A percentile compares a stretch with the other conserved stretches of the same genome.
These are phyloP conservation scores for Silurus aristotelis DNA, from an alignment of 2,797 vertebrate species.

Conservation along the genomic window DNA sequence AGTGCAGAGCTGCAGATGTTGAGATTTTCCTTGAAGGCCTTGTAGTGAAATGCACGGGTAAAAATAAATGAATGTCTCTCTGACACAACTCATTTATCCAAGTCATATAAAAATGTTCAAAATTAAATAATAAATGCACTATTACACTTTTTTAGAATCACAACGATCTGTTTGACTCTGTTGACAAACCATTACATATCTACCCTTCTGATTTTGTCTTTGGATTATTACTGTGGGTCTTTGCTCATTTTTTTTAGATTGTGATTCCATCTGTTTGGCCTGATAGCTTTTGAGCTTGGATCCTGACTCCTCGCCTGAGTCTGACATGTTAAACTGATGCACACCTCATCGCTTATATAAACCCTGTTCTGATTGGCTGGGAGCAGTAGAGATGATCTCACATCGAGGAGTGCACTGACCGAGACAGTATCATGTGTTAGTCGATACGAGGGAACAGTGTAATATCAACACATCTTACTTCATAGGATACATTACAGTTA, in stretches of 20 bases:
- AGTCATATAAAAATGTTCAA: no score
- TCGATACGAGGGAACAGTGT: not conserved
- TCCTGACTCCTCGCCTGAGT: not conserved
- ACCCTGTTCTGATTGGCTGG: not conserved
- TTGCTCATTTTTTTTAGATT: not conserved
- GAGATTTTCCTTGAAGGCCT: no score
- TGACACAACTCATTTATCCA: no score
- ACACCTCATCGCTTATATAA: not conserved
- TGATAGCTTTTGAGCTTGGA: not conserved
- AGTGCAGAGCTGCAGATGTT: no score
- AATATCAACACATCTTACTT: not conserved
- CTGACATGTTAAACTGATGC: not conserved
- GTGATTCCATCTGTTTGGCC: not conserved
- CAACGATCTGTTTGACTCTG: no score
- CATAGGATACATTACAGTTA: not conserved
- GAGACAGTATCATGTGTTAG: slow-evolving; percentile 16
- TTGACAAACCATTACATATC: no score
- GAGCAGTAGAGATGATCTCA: not conserved
- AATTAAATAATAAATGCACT: no score
- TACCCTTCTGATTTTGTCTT: not conserved
- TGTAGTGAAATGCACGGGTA: no score
- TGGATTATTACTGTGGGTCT: not conserved
- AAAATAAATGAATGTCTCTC: no score
- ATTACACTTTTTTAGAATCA: no score
- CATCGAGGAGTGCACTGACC: not conserved